phyloP scores from a whole-genome alignment of 1,140 invertebrate genomes.

The Lepidostoma basale region DNA sequence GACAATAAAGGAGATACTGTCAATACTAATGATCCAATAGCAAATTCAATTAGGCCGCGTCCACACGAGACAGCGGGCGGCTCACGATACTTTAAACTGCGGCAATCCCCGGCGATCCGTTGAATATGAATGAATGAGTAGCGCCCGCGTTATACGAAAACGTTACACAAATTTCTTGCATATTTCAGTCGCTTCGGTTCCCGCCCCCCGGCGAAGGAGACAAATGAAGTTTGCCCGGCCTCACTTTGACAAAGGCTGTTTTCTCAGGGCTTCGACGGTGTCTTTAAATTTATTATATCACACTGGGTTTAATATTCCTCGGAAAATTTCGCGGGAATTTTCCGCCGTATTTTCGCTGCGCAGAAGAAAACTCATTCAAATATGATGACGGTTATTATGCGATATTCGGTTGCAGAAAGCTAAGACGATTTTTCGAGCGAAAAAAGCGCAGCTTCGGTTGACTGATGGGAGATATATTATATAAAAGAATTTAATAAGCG shows the following conservation, averaged over 20 bases:
- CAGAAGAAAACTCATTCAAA: background rate
- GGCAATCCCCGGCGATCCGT: too few relatives aligned
- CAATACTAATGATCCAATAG: too few relatives aligned
- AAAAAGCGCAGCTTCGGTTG: too few relatives aligned
- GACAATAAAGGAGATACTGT: too few relatives aligned
- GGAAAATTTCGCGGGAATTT: constrained; percentile 10
- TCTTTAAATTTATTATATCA: constrained; percentile 21
- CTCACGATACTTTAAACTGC: too few relatives aligned
- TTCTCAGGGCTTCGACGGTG: constrained; percentile 4
- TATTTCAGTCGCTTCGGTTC: background rate
- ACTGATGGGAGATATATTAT: too few relatives aligned
- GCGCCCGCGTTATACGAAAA: background rate
- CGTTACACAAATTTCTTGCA: constrained; percentile 5
- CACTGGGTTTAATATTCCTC: constrained; percentile 14
- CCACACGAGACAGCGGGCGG: too few relatives aligned
- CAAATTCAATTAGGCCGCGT: too few relatives aligned
- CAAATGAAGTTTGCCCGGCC: constrained; percentile 1
- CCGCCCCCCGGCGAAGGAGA: background rate
- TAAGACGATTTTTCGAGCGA: too few relatives aligned
- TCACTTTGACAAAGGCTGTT: constrained; percentile 8
- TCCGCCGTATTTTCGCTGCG: background rate
- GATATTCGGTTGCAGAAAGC: too few relatives aligned
- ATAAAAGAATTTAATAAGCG: too few relatives aligned
- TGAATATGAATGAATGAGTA: background rate
- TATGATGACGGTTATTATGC: background rate